Evolutionary conservation across 2,113 vertebrate genomes (phyloP).

Genomic region (Macquaria ambigua): DNA sequence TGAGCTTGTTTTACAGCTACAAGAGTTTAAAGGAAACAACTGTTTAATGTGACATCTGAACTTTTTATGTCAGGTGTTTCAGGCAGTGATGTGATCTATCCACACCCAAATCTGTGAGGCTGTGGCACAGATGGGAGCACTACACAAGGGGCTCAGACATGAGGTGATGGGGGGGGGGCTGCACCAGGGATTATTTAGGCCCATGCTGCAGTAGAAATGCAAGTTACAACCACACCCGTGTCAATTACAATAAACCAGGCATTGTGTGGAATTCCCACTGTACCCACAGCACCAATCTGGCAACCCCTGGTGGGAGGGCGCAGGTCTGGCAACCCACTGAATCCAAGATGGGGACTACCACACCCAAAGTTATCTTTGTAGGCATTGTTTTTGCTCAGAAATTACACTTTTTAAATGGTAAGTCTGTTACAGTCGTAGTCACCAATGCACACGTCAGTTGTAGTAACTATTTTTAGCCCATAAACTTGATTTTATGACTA

Average conservation of each 20-base stretch:
- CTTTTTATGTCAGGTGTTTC: constrained; percentile 40
- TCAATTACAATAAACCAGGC: constrained; percentile 50
- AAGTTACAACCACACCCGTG: constrained; percentile 69
- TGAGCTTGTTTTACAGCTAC: constrained; percentile 35
- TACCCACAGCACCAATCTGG: constrained; percentile 63
- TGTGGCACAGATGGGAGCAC: constrained; percentile 57
- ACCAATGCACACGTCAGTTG: background rate
- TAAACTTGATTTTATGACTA: background rate
- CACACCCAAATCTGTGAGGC: constrained; percentile 16
- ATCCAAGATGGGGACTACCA: constrained; percentile 42
- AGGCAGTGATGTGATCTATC: background rate
- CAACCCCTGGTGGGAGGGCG: constrained; percentile 48
- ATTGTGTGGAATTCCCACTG: constrained; percentile 61
- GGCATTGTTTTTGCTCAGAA: constrained; percentile 11
- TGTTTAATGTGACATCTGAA: constrained; percentile 42
- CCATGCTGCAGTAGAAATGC: constrained; percentile 50
- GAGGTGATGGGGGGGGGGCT: background rate
- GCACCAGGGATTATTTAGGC: constrained; percentile 41
- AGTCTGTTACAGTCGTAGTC: background rate
- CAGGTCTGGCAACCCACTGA: constrained; percentile 32
- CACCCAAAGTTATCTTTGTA: constrained; percentile 34
- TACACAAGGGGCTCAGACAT: constrained; percentile 37
- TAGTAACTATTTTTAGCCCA: constrained; percentile 18
- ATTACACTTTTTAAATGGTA: constrained; percentile 13
- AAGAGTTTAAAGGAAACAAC: constrained; percentile 25